Percentiles rank a stretch among this genome's conserved stretches.
Evolutionary conservation across 2,888 invertebrate species (phyloP).

Genomic region (Strigamia maritima): DNA sequence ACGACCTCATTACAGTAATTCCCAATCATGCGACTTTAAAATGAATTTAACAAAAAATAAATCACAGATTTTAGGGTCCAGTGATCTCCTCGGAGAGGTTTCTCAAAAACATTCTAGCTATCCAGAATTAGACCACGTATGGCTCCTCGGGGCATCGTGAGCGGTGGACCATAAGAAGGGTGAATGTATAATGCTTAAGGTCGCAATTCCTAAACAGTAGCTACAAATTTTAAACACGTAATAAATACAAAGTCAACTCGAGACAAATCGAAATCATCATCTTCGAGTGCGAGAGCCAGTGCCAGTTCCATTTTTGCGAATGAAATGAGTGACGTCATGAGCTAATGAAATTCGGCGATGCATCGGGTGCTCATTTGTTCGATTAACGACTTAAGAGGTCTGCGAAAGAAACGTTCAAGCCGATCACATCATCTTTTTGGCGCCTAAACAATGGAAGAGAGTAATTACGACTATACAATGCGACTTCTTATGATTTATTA

Average conservation of each 20-base stretch:
- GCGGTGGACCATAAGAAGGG: conserved; percentile 1
- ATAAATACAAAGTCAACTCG: no score
- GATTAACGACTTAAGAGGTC: conserved; percentile 2
- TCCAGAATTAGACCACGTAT: not conserved
- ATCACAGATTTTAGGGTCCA: not conserved
- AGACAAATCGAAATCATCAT: no score
- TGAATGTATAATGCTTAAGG: no score
- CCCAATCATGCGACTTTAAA: no score
- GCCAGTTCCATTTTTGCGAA: not conserved
- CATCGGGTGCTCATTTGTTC: conserved; percentile 1
- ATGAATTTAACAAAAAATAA: not conserved
- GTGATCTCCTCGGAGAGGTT: not conserved
- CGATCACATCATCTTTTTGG: not conserved
- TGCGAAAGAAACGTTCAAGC: not conserved
- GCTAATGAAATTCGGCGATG: conserved; percentile 3
- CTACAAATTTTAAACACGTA: no score
- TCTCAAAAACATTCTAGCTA: not conserved
- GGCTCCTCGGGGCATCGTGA: not conserved
- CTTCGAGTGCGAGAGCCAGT: no score
- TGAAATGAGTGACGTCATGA: not conserved
- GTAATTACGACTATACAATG: not conserved
- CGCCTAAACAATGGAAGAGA: not conserved
- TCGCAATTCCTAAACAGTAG: no score
- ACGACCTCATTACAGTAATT: not conserved
- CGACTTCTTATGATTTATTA: not conserved